A percentile compares a stretch with the other conserved stretches of the same genome.
Evolutionary conservation across 2,797 vertebrate species (phyloP).

Genomic region (Pseudocheirus occidentalis): DNA sequence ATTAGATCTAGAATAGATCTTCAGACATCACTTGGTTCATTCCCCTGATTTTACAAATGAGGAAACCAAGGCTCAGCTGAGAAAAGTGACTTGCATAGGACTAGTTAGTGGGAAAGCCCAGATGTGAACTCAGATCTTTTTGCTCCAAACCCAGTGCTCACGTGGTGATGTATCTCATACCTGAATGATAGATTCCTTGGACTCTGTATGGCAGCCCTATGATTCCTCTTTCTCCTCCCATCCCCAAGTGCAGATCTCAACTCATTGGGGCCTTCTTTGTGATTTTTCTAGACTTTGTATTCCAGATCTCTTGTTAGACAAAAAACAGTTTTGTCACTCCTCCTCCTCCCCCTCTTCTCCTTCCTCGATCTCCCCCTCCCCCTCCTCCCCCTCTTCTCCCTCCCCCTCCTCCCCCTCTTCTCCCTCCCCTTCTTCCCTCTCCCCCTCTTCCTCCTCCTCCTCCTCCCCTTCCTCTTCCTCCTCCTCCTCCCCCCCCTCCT

Average conservation of each 20-base stretch:
- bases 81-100: neutral
- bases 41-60: neutral
- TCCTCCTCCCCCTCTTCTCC: too few species aligned
- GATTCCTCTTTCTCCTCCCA: neutral
- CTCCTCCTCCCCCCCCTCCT: too few species aligned
- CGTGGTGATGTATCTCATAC: neutral
- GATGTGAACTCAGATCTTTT: too few species aligned
- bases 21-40: neutral
- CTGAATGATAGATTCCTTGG: neutral
- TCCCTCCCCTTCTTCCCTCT: too few species aligned
- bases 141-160: too few species aligned
- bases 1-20: too few species aligned
- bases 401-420: too few species aligned
- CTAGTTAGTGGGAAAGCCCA: neutral
- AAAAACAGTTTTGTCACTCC: neutral
- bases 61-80: neutral
- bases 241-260: neutral
- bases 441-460: too few species aligned
- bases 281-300: neutral
- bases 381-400: too few species aligned
- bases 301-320: neutral
- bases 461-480: too few species aligned
- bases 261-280: neutral
- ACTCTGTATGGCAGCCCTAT: neutral
- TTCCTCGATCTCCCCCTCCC: too few species aligned